A percentile compares a stretch with the other conserved stretches of the same genome.
Conservation (phyloP, 2,113 vertebrate species). For the Arizona elegans region DNA sequence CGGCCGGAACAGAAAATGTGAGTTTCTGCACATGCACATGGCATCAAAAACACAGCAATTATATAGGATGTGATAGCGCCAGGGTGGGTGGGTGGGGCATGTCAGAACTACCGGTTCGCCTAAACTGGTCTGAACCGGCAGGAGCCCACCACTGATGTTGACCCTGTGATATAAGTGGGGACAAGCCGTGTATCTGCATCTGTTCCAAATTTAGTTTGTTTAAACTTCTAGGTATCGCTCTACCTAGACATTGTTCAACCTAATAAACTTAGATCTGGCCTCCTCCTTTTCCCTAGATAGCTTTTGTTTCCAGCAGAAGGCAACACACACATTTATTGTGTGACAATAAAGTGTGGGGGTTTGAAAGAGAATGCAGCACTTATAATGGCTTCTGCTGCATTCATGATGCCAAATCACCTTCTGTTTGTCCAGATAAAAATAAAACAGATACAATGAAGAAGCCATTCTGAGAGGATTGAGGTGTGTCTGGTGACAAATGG, state of each 20-base stretch:
- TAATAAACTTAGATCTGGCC: background rate
- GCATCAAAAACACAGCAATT: too few relatives aligned
- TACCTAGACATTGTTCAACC: constrained; percentile 18
- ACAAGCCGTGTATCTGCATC: background rate
- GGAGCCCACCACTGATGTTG: background rate
- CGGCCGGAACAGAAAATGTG: too few relatives aligned
- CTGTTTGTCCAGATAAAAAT: background rate
- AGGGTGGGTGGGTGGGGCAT: too few relatives aligned
- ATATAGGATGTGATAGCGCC: too few relatives aligned
- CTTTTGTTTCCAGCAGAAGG: constrained; percentile 11
- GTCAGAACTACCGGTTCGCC: too few relatives aligned
- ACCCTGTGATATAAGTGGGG: background rate
- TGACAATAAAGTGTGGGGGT: constrained; percentile 11
- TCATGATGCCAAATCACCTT: background rate
- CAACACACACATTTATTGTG: background rate
- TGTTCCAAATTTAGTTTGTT: background rate
- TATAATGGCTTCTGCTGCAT: constrained; percentile 24
- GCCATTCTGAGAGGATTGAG: constrained; percentile 15
- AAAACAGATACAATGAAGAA: constrained; percentile 22
- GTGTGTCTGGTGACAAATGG: constrained; percentile 7
- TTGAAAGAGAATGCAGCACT: constrained; percentile 20
- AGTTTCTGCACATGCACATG: too few relatives aligned
- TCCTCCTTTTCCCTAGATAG: background rate
- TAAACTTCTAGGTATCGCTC: constrained; percentile 27
- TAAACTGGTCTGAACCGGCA: too few relatives aligned